Base-by-base conservation (phyloP, 2,888 invertebrate species). In the Synanthedon myopaeformis region DNA sequence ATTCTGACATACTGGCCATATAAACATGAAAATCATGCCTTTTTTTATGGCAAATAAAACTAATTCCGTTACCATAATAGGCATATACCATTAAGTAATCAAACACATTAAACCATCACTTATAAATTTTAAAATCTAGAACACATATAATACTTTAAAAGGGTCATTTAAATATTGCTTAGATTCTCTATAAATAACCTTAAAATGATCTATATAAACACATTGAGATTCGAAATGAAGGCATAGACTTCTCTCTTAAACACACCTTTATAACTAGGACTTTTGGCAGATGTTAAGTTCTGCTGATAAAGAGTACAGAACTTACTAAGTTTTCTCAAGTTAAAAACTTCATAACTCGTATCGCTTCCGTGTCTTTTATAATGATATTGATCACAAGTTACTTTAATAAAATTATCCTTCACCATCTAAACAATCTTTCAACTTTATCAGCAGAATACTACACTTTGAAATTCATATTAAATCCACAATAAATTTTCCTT, bases 131-230 rank as follows among this genome's bases (percentile, higher is more conserved):
- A 13, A 45, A 13, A 13, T 11, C 45, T 14, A 13, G 14, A 45
- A 45, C 45, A 45, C 45, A 45, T n/a, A n/a, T 45, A 13, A 35
- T 45, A 13, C 45, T n/a, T 45, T 45, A 12, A 13, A 45, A 45
- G 45, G 45, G 14, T 50, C 49, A 48, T 65, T 61, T 64, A 63
- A 70, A 70, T 84, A 83, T 84, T 84, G 81, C 84, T 84, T 81
- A 76, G 60, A 68, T 64, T 72, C 70, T 70, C 61, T 75, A 73
- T 70, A 72, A 67, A 66, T 72, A 69, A 64, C 67, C 59, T 68
- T 65, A 61, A 61, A 59, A 49, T 49, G 49, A 49, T 11, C 17
- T 49, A 19, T 19, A 49, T 23, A 55, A 42, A 67, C 63, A 67
- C 67, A 64, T 60, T 55, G 56, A 54, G 64, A 66, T 57, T 63